Base-by-base conservation (phyloP, 2,888 invertebrate genomes). In the Sepiola atlantica region DNA sequence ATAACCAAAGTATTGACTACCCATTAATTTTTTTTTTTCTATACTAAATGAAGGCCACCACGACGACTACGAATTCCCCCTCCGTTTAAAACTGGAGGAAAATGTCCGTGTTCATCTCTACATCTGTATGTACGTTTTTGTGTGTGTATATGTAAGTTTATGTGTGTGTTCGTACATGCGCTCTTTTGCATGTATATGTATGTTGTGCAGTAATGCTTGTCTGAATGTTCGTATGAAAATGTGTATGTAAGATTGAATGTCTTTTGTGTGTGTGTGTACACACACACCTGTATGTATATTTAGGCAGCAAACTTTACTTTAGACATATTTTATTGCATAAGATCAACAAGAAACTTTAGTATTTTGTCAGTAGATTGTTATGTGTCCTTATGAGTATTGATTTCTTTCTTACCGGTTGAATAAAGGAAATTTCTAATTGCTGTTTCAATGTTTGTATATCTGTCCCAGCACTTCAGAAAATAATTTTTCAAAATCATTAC, bases 1-100 rank as follows among this genome's bases (percentile, higher is more conserved):
- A 91, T 77, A 77, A 77, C 77, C 77, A 77, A 77, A 77, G 77
- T 77, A 77, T 77, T 77, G 77, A 77, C 77, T 77, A n/a, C 32
- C n/a, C n/a, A 77, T 77, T 77, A n/a, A 16, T 12, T 77, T 77
- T 77, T 77, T 4, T 77, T 57, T 20, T 57, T 57, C 20, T 16
- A 20, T 24, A n/a, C 16, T 18, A n/a, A n/a, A 18, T n/a, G 1
- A 3, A 14, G n/a, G 77, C 77, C 32, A 77, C 77, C 32, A 32
- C n/a, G n/a, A n/a, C 24, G 24, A 77, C n/a, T 77, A n/a, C n/a
- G 24, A 24, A 28, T 77, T 77, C 4, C 77, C 24, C n/a, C 24
- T 77, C 35, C 54, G 12, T 91, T 28, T 45, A 91, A 28, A 91
- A 8, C 32, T 91, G 20, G 14, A 32, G 35, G 28, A 24, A 21